Conservation (phyloP, 2,888 invertebrate genomes). For the Barypeithes pellucidus region DNA sequence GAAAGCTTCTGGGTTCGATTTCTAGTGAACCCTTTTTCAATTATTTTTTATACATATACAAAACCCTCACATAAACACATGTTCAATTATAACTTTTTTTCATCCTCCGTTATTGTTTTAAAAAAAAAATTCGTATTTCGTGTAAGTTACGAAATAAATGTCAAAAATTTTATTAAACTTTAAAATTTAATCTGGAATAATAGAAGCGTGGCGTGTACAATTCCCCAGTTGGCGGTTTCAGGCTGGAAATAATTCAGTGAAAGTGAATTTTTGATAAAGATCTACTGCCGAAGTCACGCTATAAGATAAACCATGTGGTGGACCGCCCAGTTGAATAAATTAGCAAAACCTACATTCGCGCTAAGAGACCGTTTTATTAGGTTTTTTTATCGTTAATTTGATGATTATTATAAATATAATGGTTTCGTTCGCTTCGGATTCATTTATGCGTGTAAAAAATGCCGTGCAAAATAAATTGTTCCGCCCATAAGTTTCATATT, state of each 20-base stretch:
- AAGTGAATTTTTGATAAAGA: conserved; percentile 13
- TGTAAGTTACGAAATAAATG: too few species aligned
- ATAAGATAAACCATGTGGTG: neutral
- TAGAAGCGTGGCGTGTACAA: neutral
- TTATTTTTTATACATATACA: too few species aligned
- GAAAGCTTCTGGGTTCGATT: too few species aligned
- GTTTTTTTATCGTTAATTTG: neutral
- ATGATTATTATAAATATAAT: neutral
- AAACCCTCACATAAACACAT: too few species aligned
- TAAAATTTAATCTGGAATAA: neutral
- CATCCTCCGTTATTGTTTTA: too few species aligned
- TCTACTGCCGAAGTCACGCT: neutral
- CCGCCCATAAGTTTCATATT: neutral
- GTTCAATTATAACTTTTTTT: too few species aligned
- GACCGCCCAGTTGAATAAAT: neutral
- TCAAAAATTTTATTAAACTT: too few species aligned
- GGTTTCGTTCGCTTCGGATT: neutral
- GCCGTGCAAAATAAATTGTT: neutral
- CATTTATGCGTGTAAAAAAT: neutral
- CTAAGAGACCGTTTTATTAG: neutral
- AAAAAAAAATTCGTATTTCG: too few species aligned
- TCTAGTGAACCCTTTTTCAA: too few species aligned
- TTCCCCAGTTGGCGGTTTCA: conserved; percentile 2
- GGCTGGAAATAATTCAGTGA: conserved; percentile 8
- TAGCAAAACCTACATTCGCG: neutral